A percentile compares a stretch with the other conserved stretches of the same genome.
Evolutionary conservation across 2,797 vertebrate species (phyloP).

Genomic region (Pseudochaenichthys georgianus): DNA sequence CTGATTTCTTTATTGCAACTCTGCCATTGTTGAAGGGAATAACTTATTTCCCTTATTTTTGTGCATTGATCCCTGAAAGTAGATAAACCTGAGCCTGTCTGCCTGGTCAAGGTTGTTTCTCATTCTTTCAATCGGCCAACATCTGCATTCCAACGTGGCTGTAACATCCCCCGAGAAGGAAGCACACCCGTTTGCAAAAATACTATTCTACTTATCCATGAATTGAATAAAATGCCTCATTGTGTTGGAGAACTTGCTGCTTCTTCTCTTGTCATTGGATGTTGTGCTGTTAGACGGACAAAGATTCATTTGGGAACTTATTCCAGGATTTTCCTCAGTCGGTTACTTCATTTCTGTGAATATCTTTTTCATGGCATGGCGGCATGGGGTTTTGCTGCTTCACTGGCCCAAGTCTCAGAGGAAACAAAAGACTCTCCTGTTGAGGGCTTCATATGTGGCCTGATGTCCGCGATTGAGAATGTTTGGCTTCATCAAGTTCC

Average conservation of each 20-base stretch:
- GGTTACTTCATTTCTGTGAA: slow-evolving; percentile 16
- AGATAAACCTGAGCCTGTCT: slow-evolving; percentile 10
- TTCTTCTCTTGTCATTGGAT: not conserved
- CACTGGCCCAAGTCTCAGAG: not conserved
- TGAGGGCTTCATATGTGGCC: slow-evolving; percentile 27
- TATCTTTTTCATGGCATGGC: slow-evolving; percentile 23
- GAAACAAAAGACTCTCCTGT: slow-evolving; percentile 52
- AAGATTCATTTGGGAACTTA: not conserved
- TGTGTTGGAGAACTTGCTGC: not conserved
- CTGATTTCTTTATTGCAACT: not conserved
- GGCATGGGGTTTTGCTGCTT: slow-evolving; percentile 7
- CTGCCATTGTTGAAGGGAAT: not conserved
- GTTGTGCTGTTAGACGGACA: not conserved
- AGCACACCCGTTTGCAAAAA: not conserved
- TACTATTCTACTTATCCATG: not conserved
- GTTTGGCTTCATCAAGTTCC: not conserved
- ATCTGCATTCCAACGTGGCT: slow-evolving; percentile 23
- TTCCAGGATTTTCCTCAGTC: not conserved
- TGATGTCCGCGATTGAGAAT: slow-evolving; percentile 16
- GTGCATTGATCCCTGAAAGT: not conserved
- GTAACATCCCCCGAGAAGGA: not conserved
- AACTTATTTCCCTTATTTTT: not conserved
- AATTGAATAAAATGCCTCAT: not conserved
- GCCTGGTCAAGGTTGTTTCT: slow-evolving; percentile 6
- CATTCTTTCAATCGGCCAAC: slow-evolving; percentile 19